A percentile compares a stretch with the other conserved stretches of the same genome.
These are phyloP conservation scores for Drosophila ananassae DNA, from an alignment of 1,140 invertebrate genomes.

Conservation along the genomic window DNA sequence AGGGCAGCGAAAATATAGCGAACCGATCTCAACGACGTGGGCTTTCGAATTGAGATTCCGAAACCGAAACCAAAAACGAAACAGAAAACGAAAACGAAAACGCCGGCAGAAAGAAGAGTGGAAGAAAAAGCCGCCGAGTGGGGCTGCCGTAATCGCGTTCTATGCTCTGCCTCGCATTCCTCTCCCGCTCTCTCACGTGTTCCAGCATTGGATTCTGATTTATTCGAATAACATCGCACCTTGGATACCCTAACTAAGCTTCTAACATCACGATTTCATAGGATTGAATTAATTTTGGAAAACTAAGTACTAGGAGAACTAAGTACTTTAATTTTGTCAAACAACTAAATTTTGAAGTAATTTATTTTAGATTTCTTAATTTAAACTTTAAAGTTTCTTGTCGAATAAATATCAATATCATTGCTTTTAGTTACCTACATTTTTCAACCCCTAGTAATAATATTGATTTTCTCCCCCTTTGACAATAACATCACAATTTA, in stretches of 20 bases:
- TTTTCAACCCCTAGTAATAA: too few species aligned
- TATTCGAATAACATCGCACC: neutral
- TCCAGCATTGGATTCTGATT: conserved; percentile 8
- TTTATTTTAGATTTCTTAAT: too few species aligned
- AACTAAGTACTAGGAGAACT: too few species aligned
- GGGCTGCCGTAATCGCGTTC: conserved; percentile 59
- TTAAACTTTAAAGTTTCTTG: too few species aligned
- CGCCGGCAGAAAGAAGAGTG: conserved; percentile 33
- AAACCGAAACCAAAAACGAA: neutral
- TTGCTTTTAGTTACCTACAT: too few species aligned
- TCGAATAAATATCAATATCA: too few species aligned
- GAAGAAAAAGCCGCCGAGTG: neutral
- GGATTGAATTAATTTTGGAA: too few species aligned
- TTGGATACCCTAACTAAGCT: conserved; percentile 9
- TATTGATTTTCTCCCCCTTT: too few species aligned
- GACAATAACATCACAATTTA: too few species aligned
- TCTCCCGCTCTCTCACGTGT: conserved; percentile 38
- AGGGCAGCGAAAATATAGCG: conserved; percentile 1
- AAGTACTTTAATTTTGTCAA: too few species aligned
- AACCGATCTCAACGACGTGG: conserved; percentile 70
- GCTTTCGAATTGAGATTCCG: conserved; percentile 48
- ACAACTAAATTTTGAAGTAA: too few species aligned
- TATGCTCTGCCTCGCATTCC: conserved; percentile 50
- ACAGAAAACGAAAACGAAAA: conserved; percentile 1
- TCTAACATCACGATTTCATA: neutral